Evolutionary conservation across 2,888 invertebrate genomes (phyloP).

Genomic region (Actias luna): DNA sequence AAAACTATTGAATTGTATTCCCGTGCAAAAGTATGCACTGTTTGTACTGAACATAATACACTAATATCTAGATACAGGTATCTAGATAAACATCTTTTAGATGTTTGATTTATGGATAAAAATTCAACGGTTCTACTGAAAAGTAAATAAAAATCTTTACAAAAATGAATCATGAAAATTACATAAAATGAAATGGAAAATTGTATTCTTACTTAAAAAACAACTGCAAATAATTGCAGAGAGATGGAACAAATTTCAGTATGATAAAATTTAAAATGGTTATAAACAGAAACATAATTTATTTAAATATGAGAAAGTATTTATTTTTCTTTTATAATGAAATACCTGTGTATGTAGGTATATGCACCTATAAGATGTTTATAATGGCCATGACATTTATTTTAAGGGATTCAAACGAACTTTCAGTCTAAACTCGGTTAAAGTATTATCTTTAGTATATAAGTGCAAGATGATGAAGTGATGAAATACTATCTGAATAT

Average conservation of each 20-base stretch:
- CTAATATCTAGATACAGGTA: too few relatives aligned
- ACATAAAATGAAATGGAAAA: slow-evolving; percentile 21
- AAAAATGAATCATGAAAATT: too few relatives aligned
- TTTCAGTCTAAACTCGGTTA: not conserved
- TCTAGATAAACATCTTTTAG: too few relatives aligned
- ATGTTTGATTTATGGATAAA: too few relatives aligned
- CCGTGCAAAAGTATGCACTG: not conserved
- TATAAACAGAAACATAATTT: not conserved
- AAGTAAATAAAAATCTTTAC: too few relatives aligned
- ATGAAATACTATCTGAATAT: not conserved
- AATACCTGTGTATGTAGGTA: too few relatives aligned
- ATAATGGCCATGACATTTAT: not conserved
- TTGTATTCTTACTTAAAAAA: too few relatives aligned
- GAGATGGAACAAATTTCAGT: not conserved
- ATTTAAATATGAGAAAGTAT: not conserved
- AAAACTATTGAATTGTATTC: not conserved
- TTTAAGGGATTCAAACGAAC: not conserved
- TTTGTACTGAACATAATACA: too few relatives aligned
- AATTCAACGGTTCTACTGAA: too few relatives aligned
- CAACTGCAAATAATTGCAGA: not conserved
- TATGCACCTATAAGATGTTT: not conserved
- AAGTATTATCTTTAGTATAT: not conserved
- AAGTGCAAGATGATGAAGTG: not conserved
- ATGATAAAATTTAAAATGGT: not conserved
- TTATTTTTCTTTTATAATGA: not conserved